These are phyloP conservation scores for Ochotona curzoniae DNA, from an alignment of 2,113 vertebrate species.

Conservation along the genomic window DNA sequence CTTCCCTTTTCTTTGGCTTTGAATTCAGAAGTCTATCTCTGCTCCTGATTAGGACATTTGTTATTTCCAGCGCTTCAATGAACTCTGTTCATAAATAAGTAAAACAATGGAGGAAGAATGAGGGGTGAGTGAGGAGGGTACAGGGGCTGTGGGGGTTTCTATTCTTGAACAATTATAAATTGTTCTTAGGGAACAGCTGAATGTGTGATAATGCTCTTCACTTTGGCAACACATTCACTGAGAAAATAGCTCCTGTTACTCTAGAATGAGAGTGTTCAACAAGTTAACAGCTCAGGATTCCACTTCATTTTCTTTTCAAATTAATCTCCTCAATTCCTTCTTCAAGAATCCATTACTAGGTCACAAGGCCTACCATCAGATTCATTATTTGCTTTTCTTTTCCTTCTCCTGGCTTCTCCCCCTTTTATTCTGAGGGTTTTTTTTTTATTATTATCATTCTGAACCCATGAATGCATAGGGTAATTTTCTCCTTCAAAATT, in stretches of 20 bases:
- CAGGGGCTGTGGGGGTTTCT: background rate
- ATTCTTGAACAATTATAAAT: conserved; percentile 52
- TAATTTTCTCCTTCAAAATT: conserved; percentile 28
- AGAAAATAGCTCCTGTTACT: conserved; percentile 52
- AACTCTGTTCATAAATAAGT: conserved; percentile 14
- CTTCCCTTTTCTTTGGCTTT: background rate
- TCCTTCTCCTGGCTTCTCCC: background rate
- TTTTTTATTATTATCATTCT: conserved; percentile 10
- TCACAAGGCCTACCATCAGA: conserved; percentile 58
- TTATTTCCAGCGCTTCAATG: background rate
- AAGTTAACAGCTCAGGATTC: background rate
- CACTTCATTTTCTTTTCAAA: conserved; percentile 49
- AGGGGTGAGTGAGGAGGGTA: conserved; percentile 10
- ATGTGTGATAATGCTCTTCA: conserved; percentile 64
- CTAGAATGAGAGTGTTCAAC: background rate
- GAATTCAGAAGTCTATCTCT: background rate
- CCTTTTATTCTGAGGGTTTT: background rate
- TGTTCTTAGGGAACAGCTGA: conserved; percentile 47
- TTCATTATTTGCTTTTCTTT: conserved; percentile 58
- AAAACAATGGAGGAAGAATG: background rate
- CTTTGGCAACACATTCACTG: conserved; percentile 58
- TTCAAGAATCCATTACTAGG: conserved; percentile 50
- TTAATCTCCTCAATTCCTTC: conserved; percentile 60
- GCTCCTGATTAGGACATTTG: background rate
- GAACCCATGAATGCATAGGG: conserved; percentile 10